These are phyloP conservation scores for Pristionchus entomophagus DNA, from an alignment of 2,888 invertebrate species.

Conservation along the genomic window DNA sequence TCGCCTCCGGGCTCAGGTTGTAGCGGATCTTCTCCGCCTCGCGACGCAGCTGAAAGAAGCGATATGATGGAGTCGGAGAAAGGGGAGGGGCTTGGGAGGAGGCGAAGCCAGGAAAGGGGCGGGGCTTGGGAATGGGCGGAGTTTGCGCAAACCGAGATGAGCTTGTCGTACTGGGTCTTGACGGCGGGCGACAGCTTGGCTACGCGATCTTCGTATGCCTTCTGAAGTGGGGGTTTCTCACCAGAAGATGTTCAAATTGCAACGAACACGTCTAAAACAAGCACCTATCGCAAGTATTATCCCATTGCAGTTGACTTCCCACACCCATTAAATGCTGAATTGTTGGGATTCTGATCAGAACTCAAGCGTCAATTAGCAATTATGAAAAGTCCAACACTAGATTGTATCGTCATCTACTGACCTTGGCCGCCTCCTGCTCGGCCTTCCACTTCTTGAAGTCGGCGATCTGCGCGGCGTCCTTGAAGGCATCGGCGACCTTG, in stretches of 20 bases:
- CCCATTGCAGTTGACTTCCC: too few species aligned
- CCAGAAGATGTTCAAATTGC: neutral
- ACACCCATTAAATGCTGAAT: too few species aligned
- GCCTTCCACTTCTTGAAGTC: conserved; percentile 38
- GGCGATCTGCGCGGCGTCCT: conserved; percentile 23
- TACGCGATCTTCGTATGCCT: neutral
- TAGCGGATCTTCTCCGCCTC: conserved; percentile 37
- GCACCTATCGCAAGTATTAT: too few species aligned
- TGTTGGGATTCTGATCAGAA: too few species aligned
- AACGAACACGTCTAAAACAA: too few species aligned
- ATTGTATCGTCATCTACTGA: neutral
- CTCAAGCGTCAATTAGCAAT: too few species aligned
- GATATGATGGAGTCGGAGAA: too few species aligned
- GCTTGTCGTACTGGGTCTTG: conserved; percentile 36
- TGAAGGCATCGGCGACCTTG: conserved; percentile 21
- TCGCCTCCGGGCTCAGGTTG: conserved; percentile 35
- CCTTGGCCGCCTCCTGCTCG: conserved; percentile 17
- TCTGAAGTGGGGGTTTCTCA: neutral
- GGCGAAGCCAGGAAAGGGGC: neutral
- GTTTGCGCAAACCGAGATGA: neutral
- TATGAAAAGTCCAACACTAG: too few species aligned
- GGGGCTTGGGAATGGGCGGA: too few species aligned
- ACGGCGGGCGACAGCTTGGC: conserved; percentile 30
- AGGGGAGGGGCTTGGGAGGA: neutral
- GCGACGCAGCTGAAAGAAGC: conserved; percentile 3